These are phyloP conservation scores for Pomatorhinus ruficollis DNA, from an alignment of 2,113 vertebrate species.

Conservation along the genomic window DNA sequence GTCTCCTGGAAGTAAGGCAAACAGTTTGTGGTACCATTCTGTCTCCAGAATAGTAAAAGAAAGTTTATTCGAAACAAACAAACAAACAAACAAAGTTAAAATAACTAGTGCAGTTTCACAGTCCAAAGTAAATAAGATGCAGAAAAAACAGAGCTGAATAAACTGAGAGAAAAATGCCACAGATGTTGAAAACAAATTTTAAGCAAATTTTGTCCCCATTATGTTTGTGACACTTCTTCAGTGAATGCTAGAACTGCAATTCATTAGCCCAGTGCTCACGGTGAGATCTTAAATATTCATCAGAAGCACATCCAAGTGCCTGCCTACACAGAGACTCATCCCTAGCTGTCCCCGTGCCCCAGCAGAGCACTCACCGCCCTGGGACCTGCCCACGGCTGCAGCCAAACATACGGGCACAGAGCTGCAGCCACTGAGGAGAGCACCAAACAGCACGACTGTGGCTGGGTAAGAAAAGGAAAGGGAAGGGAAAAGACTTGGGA, in stretches of 20 bases:
- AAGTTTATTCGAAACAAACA: neutral
- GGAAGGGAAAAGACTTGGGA: conserved; percentile 9
- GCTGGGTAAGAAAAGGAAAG: neutral
- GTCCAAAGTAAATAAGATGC: conserved; percentile 1
- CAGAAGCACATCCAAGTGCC: neutral
- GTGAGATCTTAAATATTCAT: neutral
- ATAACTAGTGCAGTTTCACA: neutral
- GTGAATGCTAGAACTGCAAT: neutral
- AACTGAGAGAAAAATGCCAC: neutral
- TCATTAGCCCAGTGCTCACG: neutral
- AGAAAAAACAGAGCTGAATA: neutral
- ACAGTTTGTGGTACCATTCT: neutral
- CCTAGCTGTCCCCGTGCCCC: neutral
- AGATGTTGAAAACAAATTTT: conserved; percentile 22
- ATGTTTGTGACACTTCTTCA: neutral
- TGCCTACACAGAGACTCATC: neutral
- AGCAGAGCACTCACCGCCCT: neutral
- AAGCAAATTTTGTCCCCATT: conserved; percentile 43
- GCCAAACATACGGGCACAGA: neutral
- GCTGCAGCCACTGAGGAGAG: neutral
- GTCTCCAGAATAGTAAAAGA: neutral
- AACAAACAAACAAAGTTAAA: neutral
- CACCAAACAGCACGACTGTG: neutral
- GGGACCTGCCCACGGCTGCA: neutral
- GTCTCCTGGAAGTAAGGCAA: neutral